Conservation (phyloP, 2,113 vertebrate species). For the Cyanoderma ruficeps region DNA sequence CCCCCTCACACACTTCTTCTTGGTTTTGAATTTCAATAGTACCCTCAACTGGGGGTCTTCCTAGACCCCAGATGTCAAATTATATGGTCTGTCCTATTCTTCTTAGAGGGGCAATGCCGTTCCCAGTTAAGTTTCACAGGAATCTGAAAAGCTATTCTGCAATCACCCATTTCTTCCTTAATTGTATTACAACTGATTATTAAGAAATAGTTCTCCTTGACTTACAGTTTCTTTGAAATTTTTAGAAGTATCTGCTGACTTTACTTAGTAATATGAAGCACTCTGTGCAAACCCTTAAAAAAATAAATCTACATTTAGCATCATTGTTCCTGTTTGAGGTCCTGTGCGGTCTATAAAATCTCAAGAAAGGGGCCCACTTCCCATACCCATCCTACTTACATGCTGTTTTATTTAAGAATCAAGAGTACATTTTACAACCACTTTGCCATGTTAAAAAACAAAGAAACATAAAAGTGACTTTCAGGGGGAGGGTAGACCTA, state of each 20-base stretch:
- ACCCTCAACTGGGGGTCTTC: slow-evolving; percentile 65
- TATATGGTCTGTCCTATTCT: slow-evolving; percentile 56
- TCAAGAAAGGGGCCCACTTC: slow-evolving; percentile 60
- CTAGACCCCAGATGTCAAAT: slow-evolving; percentile 68
- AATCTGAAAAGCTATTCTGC: slow-evolving; percentile 59
- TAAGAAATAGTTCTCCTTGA: slow-evolving; percentile 19
- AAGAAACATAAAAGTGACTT: slow-evolving; percentile 64
- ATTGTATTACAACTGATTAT: slow-evolving; percentile 43
- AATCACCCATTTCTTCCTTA: slow-evolving; percentile 59
- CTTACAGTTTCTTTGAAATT: neutral
- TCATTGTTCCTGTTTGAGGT: slow-evolving; percentile 55
- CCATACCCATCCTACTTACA: slow-evolving; percentile 58
- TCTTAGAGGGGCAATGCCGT: slow-evolving; percentile 10
- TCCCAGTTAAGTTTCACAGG: slow-evolving; percentile 63
- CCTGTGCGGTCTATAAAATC: slow-evolving; percentile 70
- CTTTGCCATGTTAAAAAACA: slow-evolving; percentile 68
- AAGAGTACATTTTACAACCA: slow-evolving; percentile 61
- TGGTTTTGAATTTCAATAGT: slow-evolving; percentile 74
- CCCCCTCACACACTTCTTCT: neutral
- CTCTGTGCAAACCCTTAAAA: neutral
- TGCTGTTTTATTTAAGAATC: slow-evolving; percentile 75
- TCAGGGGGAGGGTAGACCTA: slow-evolving; percentile 32
- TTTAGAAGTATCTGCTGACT: slow-evolving; percentile 35
- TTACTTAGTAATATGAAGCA: neutral
- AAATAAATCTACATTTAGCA: neutral